These are phyloP conservation scores for Alexandromys fortis DNA, from an alignment of 2,113 vertebrate species.

Conservation along the genomic window DNA sequence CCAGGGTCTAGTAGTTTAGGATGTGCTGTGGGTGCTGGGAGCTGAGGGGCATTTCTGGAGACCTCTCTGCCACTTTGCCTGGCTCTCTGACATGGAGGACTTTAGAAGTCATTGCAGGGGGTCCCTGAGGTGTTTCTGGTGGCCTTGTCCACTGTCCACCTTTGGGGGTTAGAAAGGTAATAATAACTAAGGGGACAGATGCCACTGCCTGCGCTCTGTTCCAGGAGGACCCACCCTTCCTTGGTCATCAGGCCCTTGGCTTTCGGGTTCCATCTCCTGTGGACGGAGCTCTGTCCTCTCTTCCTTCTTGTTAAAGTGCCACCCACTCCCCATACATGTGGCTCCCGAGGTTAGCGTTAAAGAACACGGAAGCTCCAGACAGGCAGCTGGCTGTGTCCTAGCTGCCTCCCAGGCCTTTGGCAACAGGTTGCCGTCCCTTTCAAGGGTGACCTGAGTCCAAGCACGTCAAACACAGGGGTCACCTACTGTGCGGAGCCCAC, in stretches of 20 bases:
- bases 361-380: neutral
- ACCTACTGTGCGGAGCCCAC: neutral
- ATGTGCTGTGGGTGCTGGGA: neutral
- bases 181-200: too few species aligned
- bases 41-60: neutral
- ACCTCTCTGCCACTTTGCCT: neutral
- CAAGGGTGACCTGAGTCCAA: neutral
- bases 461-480: too few species aligned
- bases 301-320: neutral
- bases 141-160: neutral
- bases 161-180: neutral
- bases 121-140: neutral
- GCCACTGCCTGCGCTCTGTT: too few species aligned
- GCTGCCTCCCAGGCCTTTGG: neutral
- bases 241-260: neutral
- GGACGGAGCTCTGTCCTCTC: neutral
- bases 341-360: rapidly evolving
- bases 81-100: neutral
- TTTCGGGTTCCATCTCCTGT: neutral
- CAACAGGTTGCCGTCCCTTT: neutral
- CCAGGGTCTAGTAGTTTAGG: neutral
- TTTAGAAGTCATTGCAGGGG: neutral
- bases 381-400: neutral
- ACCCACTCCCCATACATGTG: rapidly evolving
- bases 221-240: neutral